Evolutionary conservation across 2,888 invertebrate species (phyloP), one percentile per base, ranked within the genome.

Genomic region (Cephalotes varians): DNA sequence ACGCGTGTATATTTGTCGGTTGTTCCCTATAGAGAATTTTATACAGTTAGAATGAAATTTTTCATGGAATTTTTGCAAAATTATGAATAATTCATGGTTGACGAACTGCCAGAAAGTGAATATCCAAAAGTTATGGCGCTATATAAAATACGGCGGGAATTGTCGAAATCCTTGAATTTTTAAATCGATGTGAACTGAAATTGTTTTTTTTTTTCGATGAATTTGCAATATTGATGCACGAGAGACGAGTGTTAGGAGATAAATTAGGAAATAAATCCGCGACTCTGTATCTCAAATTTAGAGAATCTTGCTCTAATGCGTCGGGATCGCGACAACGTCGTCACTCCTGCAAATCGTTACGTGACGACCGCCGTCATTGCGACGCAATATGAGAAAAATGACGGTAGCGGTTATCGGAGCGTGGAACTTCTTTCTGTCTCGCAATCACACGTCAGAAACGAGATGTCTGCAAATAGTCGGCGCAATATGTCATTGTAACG

Each of bases 401-500:
- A 62, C 47, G 34, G 62, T 21, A 31, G 44, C 62, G 31, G 62
- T 73, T 74, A 62, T 3, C 21, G 7, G 64, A 62, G 12, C 31
- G 15, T n/a, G 64, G 25, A 62, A 74, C 44, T 31, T n/a, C 10
- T 47, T 74, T 62, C 34, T 31, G 21, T 62, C 10, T 69, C 34
- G 40, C 73, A 47, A 40, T 74, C 34, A 34, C 15, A 74, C 31
- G 18, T 74, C 34, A 74, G 73, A 62, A 18, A 74, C 21, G 73
- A 62, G 44, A 31, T 73, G 44, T n/a, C 40, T 28, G 47, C 62
- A 62, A 73, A 73, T 47, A 73, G 62, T 47, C 31, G 21, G 34
- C 34, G 62, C 73, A 64, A 74, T 74, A 31, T 64, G 62, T 74
- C 62, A 73, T 62, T 74, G 73, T 74, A 31, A 31, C 21, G 62